A percentile compares a stretch with the other conserved stretches of the same genome.
Evolutionary conservation across 2,888 invertebrate species (phyloP).

Genomic region (Neuroscelio doddi): DNA sequence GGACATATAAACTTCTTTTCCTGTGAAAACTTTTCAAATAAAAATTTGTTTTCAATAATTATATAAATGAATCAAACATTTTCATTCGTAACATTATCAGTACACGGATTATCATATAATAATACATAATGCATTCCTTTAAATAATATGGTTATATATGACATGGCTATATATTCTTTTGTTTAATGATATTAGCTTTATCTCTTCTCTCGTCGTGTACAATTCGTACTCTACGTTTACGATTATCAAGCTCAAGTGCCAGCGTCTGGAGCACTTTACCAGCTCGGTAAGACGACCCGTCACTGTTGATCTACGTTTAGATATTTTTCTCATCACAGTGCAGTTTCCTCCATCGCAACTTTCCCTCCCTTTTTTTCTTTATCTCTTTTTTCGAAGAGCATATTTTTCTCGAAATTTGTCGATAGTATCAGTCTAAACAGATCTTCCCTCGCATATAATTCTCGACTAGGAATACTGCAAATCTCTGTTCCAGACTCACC

Average conservation of each 20-base stretch:
- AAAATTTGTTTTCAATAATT: no score
- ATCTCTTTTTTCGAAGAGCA: conserved; percentile 62
- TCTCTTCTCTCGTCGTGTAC: background rate
- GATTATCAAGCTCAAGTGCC: conserved; percentile 40
- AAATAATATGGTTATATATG: no score
- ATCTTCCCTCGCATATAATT: conserved; percentile 70
- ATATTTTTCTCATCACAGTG: conserved; percentile 69
- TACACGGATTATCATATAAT: no score
- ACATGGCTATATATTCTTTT: background rate
- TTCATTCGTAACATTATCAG: no score
- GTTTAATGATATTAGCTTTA: background rate
- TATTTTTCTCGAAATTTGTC: conserved; percentile 71
- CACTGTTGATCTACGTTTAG: conserved; percentile 68
- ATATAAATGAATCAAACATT: no score
- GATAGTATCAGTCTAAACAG: conserved; percentile 63
- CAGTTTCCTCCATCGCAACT: conserved; percentile 10
- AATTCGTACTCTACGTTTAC: conserved; percentile 17
- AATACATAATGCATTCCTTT: no score
- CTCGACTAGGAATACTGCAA: conserved; percentile 74
- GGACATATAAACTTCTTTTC: no score
- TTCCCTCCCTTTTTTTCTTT: conserved; percentile 24
- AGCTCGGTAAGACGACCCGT: conserved; percentile 63
- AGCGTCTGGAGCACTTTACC: conserved; percentile 54
- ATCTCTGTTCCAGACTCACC: conserved; percentile 55
- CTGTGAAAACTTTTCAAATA: no score